Evolutionary conservation across 2,888 invertebrate genomes (phyloP).

Genomic region (Leistus spinibarbis): DNA sequence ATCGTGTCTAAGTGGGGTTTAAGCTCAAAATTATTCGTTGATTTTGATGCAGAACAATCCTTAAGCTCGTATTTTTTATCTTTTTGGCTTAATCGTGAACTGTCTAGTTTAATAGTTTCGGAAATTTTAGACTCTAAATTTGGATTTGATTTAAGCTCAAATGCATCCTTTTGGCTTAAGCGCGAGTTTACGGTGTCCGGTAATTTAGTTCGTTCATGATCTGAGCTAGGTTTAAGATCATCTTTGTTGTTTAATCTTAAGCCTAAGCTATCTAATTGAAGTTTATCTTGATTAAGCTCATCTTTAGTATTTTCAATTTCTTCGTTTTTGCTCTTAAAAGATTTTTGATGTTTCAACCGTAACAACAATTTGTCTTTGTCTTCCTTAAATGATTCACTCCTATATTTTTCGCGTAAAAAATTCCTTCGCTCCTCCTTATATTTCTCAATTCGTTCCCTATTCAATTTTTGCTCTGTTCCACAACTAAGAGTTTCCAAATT

Average conservation of each 20-base stretch:
- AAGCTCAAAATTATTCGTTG: not conserved
- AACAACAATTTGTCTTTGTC: conserved; percentile 61
- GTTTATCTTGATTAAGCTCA: not conserved
- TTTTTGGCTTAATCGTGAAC: not conserved
- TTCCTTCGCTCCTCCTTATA: conserved; percentile 90
- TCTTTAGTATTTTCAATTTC: not conserved
- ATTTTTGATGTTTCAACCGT: conserved; percentile 57
- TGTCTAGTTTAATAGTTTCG: too few species aligned
- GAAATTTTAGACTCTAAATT: not conserved
- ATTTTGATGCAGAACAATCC: not conserved
- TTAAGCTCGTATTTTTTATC: not conserved
- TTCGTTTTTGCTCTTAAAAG: not conserved
- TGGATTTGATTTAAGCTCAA: not conserved
- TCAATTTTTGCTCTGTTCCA: conserved; percentile 59
- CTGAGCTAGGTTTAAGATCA: not conserved
- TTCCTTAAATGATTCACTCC: conserved; percentile 78
- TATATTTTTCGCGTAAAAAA: conserved; percentile 84
- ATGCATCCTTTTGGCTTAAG: not conserved
- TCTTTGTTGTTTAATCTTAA: too few species aligned
- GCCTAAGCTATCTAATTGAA: not conserved
- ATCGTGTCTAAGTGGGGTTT: not conserved
- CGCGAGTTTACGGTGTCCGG: not conserved
- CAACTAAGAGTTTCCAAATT: conserved; percentile 13
- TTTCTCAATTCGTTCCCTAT: conserved; percentile 84
- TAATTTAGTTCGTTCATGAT: not conserved